These are phyloP conservation scores for Thunnus albacares DNA, from an alignment of 2,797 vertebrate species.

Conservation along the genomic window DNA sequence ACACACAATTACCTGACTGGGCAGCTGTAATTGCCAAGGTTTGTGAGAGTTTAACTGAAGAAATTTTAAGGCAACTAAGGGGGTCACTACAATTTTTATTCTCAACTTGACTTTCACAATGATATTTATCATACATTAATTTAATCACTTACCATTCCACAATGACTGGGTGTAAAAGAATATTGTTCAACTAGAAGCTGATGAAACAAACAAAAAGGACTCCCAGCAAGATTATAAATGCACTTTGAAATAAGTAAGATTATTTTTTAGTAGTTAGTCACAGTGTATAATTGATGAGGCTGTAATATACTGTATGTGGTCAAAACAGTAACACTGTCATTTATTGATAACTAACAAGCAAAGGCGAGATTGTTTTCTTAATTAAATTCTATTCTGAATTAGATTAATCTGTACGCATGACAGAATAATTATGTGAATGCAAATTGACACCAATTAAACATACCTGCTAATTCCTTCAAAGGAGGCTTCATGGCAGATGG, in stretches of 20 bases:
- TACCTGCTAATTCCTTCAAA: constrained; percentile 96
- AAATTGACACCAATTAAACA: constrained; percentile 77
- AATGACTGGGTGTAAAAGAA: constrained; percentile 92
- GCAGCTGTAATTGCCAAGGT: constrained; percentile 2
- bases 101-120: not conserved
- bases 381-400: constrained; percentile 43
- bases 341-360: constrained; percentile 46
- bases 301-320: no score
- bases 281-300: no score
- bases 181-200: constrained; percentile 95
- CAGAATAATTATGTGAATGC: constrained; percentile 48
- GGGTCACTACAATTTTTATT: no score
- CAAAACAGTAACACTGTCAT: constrained; percentile 27
- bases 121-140: not conserved
- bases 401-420: no score
- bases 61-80: constrained; percentile 1
- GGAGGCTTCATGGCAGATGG: constrained; percentile 90
- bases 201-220: not conserved
- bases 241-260: constrained; percentile 9
- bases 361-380: constrained; percentile 34
- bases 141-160: constrained; percentile 92
- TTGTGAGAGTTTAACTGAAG: constrained; percentile 25
- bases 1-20: constrained; percentile 25
- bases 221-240: not conserved
- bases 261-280: not conserved